These are phyloP conservation scores for Neuroterus valhalla DNA, from an alignment of 1,140 invertebrate species.

Conservation along the genomic window DNA sequence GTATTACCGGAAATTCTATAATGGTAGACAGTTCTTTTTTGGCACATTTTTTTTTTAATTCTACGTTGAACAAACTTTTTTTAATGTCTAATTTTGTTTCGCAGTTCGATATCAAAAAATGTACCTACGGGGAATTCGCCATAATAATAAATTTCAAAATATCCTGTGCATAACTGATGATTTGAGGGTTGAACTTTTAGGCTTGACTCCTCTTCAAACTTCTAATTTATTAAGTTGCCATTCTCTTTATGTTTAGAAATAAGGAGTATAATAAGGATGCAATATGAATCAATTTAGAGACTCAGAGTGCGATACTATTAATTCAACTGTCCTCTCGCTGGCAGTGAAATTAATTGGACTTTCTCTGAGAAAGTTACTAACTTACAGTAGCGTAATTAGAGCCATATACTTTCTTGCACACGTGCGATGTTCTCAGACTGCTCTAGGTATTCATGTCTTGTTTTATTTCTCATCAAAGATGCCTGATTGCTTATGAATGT, in stretches of 20 bases:
- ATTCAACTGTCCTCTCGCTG: not conserved
- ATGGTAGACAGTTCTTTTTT: too few relatives aligned
- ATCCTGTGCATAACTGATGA: too few relatives aligned
- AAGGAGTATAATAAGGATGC: not conserved
- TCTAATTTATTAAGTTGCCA: not conserved
- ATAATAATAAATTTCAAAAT: too few relatives aligned
- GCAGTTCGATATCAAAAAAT: too few relatives aligned
- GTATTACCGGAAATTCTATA: too few relatives aligned
- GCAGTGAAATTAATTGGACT: constrained; percentile 23
- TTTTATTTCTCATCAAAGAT: not conserved
- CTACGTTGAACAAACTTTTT: too few relatives aligned
- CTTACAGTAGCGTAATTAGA: constrained; percentile 3
- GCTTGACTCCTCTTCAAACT: not conserved
- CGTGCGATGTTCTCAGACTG: not conserved
- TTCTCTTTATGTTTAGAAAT: not conserved
- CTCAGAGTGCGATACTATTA: not conserved
- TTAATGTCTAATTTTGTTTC: too few relatives aligned
- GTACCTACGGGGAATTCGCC: too few relatives aligned
- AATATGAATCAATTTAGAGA: not conserved
- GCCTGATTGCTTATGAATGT: not conserved
- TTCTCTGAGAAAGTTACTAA: constrained; percentile 20
- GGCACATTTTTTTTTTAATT: too few relatives aligned
- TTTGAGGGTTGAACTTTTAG: too few relatives aligned
- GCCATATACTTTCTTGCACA: constrained; percentile 19
- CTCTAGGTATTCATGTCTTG: not conserved